Evolutionary conservation across 2,888 invertebrate species (phyloP).

Genomic region (Blera fallax): DNA sequence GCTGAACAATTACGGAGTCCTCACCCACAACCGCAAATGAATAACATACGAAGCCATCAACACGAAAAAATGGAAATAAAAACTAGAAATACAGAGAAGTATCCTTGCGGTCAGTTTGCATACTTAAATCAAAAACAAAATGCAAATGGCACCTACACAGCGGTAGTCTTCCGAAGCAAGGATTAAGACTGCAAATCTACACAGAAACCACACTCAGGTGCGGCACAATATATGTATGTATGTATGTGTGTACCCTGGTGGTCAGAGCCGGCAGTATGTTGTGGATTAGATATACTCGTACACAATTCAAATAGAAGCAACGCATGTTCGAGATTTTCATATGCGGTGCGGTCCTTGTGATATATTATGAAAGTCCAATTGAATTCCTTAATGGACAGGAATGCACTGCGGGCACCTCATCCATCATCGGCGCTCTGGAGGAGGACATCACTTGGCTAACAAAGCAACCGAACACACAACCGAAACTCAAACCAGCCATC

Average conservation of each 20-base stretch:
- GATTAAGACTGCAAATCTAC: conserved; percentile 46
- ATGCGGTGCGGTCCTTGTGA: conserved; percentile 10
- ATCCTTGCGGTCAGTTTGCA: conserved; percentile 29
- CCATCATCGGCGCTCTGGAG: conserved; percentile 36
- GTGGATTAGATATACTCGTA: conserved; percentile 34
- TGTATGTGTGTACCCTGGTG: conserved; percentile 9
- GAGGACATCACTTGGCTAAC: conserved; percentile 5
- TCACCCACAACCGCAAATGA: conserved; percentile 12
- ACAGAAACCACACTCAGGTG: conserved; percentile 61
- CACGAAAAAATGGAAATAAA: not conserved
- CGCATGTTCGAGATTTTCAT: conserved; percentile 20
- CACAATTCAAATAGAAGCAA: not conserved
- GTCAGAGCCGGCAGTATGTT: not conserved
- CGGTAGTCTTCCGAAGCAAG: not conserved
- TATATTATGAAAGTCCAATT: conserved; percentile 45
- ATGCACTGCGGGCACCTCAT: conserved; percentile 59
- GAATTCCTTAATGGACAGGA: conserved; percentile 51
- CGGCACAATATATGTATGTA: conserved; percentile 25
- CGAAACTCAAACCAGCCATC: not conserved
- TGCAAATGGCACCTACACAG: conserved; percentile 9
- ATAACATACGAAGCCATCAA: conserved; percentile 3
- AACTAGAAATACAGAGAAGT: not conserved
- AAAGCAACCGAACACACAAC: not conserved
- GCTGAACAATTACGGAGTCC: conserved; percentile 4
- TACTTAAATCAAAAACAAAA: conserved; percentile 21